Base-by-base conservation (phyloP, 2,888 invertebrate species). In the Melinaea marsaeus region DNA sequence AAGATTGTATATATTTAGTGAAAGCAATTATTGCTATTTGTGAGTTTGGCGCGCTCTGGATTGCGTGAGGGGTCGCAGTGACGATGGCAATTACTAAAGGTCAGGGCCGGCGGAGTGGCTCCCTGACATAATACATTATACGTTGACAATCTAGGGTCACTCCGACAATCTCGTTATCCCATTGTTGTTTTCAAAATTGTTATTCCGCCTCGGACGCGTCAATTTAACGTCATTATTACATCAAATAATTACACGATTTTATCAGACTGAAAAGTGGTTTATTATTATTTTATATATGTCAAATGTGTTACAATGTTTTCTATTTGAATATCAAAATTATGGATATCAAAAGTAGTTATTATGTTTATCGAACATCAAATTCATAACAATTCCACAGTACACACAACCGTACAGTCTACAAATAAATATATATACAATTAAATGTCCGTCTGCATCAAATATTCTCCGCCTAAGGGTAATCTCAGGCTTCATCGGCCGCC, bases 91-190 rank as follows among this genome's bases (percentile, higher is more conserved):
- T 62, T 62, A 58, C 46, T 32, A 48, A 63, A 65, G 65, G 61
- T 67, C 67, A 65, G 59, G 63, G 65, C 59, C 61, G 37, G 42
- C 46, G 47, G 61, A 59, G 60, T 60, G 58, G 55, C 56, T 62
- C 47, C 33, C 51, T 51, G 51, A 51, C 22, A 51, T 51, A 51
- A 51, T 32, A 51, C 32, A 32, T 22, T 22, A 22, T 22, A 6
- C 11, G 51, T 32, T 51, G 32, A 51, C 51, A 32, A 22, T 51
- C 9, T 32, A 51, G 6, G 22, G 51, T 51, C 51, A 51, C 11
- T 51, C 4, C 22, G 32, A 51, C 51, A n/a, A 51, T 51, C 6
- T 51, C 37, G 51, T 59, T 11, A 59, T 13, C 51, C 13, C 13
- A 57, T 57, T 51, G 51, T 51, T 48, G 51, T 51, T 51, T 22